phyloP scores from a whole-genome alignment of 2,888 invertebrate species.

The Eugnorisma glareosa region DNA sequence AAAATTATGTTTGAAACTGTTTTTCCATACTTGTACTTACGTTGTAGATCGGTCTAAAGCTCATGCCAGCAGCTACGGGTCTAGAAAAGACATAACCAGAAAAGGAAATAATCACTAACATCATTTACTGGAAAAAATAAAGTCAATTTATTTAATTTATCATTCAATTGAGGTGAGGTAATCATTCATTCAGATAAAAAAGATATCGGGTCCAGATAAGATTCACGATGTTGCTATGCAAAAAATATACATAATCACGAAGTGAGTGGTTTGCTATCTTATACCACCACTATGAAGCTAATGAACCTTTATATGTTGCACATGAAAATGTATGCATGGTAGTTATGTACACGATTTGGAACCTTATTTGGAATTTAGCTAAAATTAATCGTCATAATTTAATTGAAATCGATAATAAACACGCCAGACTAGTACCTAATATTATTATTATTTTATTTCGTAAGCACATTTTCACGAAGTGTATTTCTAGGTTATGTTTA shows the following conservation, averaged over 20 bases:
- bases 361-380: background rate
- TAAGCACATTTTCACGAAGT: background rate
- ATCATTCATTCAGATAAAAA: constrained; percentile 19
- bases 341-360: background rate
- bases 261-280: background rate
- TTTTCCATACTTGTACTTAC: constrained; percentile 37
- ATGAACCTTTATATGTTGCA: constrained; percentile 1
- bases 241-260: constrained; percentile 4
- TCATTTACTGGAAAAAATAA: background rate
- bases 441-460: background rate
- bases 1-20: background rate
- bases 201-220: constrained; percentile 13
- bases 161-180: background rate
- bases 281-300: background rate
- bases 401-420: background rate
- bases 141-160: constrained; percentile 1
- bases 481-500: constrained; percentile 45
- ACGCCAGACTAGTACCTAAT: background rate
- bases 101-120: background rate
- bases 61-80: background rate
- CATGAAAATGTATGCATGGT: background rate
- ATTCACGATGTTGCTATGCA: constrained; percentile 23
- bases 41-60: background rate
- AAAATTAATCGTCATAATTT: background rate
- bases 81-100: background rate